These are phyloP conservation scores for Semnornis frantzii DNA, from an alignment of 2,113 vertebrate species.

Conservation along the genomic window DNA sequence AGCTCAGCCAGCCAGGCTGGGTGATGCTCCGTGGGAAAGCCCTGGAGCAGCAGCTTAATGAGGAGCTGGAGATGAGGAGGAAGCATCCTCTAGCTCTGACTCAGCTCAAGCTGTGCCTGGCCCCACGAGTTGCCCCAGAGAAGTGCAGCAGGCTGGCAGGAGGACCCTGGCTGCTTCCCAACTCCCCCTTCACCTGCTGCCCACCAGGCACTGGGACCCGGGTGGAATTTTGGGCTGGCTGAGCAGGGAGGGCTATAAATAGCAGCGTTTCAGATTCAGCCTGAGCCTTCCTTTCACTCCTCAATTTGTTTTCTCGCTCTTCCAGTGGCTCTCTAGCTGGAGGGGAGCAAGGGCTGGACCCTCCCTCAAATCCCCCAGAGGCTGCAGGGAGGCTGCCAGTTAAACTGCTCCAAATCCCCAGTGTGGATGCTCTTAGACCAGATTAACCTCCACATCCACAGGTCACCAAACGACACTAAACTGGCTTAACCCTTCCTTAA, in stretches of 20 bases:
- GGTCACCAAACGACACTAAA: background rate
- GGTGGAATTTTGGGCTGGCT: background rate
- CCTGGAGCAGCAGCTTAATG: constrained; percentile 23
- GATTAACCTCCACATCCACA: background rate
- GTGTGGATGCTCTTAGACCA: fast-evolving
- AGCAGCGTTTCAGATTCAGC: background rate
- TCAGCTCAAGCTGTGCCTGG: background rate
- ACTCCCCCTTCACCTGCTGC: background rate
- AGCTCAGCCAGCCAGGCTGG: background rate
- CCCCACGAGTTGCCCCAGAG: fast-evolving
- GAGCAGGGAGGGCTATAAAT: background rate
- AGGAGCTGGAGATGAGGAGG: background rate
- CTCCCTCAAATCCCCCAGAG: too few species aligned
- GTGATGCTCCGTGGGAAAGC: constrained; percentile 47
- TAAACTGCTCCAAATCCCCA: background rate
- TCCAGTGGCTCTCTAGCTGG: fast-evolving
- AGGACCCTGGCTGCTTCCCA: too few species aligned
- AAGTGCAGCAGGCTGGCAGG: background rate
- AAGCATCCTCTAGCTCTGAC: constrained; percentile 22
- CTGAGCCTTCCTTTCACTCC: background rate
- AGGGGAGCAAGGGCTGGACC: background rate
- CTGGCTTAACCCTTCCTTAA: constrained; percentile 9
- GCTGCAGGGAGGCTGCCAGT: background rate
- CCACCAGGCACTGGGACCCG: background rate
- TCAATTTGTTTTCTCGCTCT: background rate